Percentiles rank a stretch among this genome's conserved stretches.
These are phyloP conservation scores for Bombycilla garrulus DNA, from an alignment of 2,113 vertebrate genomes.

Conservation along the genomic window DNA sequence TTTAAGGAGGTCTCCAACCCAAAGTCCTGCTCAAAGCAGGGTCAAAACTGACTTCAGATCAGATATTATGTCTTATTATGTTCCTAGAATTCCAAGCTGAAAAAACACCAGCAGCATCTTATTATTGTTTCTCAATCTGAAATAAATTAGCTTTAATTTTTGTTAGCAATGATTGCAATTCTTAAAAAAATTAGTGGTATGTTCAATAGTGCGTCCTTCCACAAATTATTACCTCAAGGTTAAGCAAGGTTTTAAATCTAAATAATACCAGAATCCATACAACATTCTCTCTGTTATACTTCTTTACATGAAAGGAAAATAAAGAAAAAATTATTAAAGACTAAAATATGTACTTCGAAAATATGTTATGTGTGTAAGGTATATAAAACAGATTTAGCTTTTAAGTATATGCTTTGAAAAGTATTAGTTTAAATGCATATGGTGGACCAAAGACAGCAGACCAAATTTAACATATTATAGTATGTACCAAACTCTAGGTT, in stretches of 20 bases:
- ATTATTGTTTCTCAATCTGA: neutral
- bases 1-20: neutral
- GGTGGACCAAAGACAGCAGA: neutral
- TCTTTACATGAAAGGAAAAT: neutral
- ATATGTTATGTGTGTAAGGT: neutral
- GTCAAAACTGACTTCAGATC: neutral
- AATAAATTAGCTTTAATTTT: neutral
- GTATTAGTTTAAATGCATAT: neutral
- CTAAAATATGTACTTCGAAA: neutral
- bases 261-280: neutral
- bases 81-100: neutral
- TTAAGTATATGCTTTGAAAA: neutral
- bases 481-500: neutral
- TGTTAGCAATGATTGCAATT: neutral
- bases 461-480: neutral
- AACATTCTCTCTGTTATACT: neutral
- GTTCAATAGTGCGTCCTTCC: neutral
- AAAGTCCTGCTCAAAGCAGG: neutral
- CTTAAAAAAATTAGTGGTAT: neutral
- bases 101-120: neutral
- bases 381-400: neutral
- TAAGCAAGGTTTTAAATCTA: neutral
- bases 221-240: neutral
- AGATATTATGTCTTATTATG: neutral
- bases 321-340: neutral